A percentile compares a stretch with the other conserved stretches of the same genome.
phyloP scores from a whole-genome alignment of 2,888 invertebrate species.

The Cantharis rufa region DNA sequence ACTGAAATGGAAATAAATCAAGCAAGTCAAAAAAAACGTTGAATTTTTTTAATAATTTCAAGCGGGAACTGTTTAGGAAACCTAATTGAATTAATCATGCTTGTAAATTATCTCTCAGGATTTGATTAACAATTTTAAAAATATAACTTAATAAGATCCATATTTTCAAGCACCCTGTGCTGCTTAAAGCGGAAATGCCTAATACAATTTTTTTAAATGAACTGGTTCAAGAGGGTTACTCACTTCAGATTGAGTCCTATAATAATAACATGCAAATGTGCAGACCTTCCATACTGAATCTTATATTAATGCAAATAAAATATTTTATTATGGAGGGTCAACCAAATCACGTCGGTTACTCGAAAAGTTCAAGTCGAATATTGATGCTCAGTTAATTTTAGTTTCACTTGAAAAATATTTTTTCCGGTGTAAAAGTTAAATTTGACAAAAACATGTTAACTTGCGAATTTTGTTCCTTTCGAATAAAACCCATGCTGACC shows the following conservation, averaged over 20 bases:
- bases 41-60: neutral
- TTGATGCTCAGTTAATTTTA: neutral
- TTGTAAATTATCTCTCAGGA: neutral
- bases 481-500: neutral
- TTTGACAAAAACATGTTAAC: too few species aligned
- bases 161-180: slow-evolving; percentile 1
- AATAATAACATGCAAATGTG: slow-evolving; percentile 2
- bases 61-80: neutral
- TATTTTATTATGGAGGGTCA: neutral
- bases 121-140: neutral
- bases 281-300: neutral
- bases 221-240: slow-evolving; percentile 3
- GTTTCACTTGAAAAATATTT: neutral
- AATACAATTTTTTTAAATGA: slow-evolving; percentile 1
- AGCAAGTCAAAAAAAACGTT: neutral
- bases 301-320: neutral
- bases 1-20: neutral
- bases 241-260: neutral
- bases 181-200: neutral
- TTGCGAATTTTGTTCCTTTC: neutral
- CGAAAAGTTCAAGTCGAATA: too few species aligned
- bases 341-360: neutral
- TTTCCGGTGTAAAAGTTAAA: neutral
- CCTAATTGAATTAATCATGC: neutral
- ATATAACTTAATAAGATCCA: neutral